These are phyloP conservation scores for Heliconius erato DNA, from an alignment of 2,888 invertebrate species.

Conservation along the genomic window DNA sequence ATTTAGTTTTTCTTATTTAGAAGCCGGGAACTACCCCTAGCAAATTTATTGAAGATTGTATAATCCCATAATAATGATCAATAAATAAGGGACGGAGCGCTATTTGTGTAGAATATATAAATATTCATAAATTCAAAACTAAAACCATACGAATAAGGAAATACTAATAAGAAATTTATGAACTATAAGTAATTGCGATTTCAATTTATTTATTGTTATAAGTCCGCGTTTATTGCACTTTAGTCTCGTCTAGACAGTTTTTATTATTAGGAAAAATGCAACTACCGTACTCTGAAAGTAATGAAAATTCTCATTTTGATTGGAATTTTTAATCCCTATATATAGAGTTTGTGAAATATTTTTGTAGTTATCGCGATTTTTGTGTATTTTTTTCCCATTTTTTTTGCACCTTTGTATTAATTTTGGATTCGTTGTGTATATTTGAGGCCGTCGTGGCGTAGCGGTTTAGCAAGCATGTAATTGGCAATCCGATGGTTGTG, in stretches of 20 bases:
- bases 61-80: not conserved
- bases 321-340: slow-evolving; percentile 8
- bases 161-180: slow-evolving; percentile 15
- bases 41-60: no score
- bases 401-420: no score
- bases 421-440: no score
- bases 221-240: not conserved
- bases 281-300: slow-evolving; percentile 3
- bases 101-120: not conserved
- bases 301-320: slow-evolving; percentile 22
- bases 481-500: no score
- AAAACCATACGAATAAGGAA: not conserved
- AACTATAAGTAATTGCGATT: slow-evolving; percentile 11
- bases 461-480: no score
- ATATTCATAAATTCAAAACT: not conserved
- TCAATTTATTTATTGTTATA: slow-evolving; percentile 27
- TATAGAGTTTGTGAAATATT: not conserved
- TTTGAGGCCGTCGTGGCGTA: no score
- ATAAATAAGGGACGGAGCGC: not conserved
- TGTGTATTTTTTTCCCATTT: not conserved
- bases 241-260: slow-evolving; percentile 24
- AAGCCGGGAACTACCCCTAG: no score
- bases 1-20: no score
- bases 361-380: not conserved
- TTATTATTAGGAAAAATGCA: slow-evolving; percentile 31